Evolutionary conservation across 2,113 vertebrate genomes (phyloP), one percentile per base, ranked within the genome.

Genomic region (Herpailurus yagouaroundi): DNA sequence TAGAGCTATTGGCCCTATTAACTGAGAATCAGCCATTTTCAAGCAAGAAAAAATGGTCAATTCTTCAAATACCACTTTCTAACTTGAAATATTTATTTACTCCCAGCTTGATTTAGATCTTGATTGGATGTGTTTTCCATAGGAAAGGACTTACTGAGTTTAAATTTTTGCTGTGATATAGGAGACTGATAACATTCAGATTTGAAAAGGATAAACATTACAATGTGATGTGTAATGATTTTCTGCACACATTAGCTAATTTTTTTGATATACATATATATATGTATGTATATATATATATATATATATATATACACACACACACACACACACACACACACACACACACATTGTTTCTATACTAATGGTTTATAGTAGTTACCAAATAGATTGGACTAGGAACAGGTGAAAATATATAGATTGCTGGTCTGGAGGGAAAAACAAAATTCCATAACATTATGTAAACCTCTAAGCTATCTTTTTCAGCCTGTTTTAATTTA

Each of bases 81-180:
- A 95, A 33, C 36, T 77, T 85, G 57, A 81, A 88, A 76, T 87
- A 57, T 77, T 96, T 84, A 89, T 91, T 96, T 93, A 89, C 81
- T 94, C 77, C 45, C 21, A 31, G 16, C 25, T 95, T 85, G 23
- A 31, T 84, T 12, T 60, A 82, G 81, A 41, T 89, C 82, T 45
- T 82, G 41, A 89, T 55, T 94, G 76, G 33, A 85, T 4, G 9
- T 50, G 4, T 89, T 95, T 95, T 83, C 66, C 21, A 69, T 13
- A 52, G 33, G 16, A 86, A 93, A 85, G 55, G 25, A 91, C 9
- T 93, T 71, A 85, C 0, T 64, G 55, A 73, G 60, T 63, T 92
- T 83, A 68, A 41, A 23, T 16, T 79, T 97, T 74, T 92, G 10
- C 80, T 55, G 7, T 38, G 29, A 97, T 93, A 60, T 87, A 94